phyloP scores from a whole-genome alignment of 2,888 invertebrate genomes.

The Eumacrocentrus americanus region DNA sequence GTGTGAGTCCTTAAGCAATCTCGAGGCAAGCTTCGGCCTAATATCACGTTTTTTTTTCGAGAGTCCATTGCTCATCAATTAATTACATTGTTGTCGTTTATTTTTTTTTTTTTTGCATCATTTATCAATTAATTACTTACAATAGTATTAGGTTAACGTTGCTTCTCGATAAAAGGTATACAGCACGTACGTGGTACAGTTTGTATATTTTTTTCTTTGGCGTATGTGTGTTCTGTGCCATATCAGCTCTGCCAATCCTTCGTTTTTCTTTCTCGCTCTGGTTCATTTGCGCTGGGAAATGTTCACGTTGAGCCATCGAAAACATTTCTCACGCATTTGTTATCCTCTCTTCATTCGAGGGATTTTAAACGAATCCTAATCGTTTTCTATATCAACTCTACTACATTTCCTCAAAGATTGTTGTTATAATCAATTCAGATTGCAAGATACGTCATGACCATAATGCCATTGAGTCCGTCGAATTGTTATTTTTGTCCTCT shows the following conservation, averaged over 20 bases:
- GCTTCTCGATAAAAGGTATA: conserved; percentile 51
- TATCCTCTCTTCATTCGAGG: background rate
- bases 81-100: conserved; percentile 43
- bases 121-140: conserved; percentile 30
- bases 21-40: conserved; percentile 62
- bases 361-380: no score
- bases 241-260: conserved; percentile 6
- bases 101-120: conserved; percentile 36
- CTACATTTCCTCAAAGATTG: no score
- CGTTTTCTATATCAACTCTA: no score
- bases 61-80: conserved; percentile 60
- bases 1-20: conserved; percentile 62
- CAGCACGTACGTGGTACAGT: conserved; percentile 54
- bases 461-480: no score
- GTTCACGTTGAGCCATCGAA: conserved; percentile 36
- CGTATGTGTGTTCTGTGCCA: conserved; percentile 45
- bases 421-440: no score
- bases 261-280: conserved; percentile 10
- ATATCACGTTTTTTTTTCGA: conserved; percentile 57
- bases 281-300: conserved; percentile 22
- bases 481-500: no score
- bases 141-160: conserved; percentile 49
- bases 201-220: conserved; percentile 51
- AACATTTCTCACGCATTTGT: conserved; percentile 31
- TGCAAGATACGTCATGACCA: no score